phyloP scores from a whole-genome alignment of 2,888 invertebrate species.

The Pollenia labialis region DNA sequence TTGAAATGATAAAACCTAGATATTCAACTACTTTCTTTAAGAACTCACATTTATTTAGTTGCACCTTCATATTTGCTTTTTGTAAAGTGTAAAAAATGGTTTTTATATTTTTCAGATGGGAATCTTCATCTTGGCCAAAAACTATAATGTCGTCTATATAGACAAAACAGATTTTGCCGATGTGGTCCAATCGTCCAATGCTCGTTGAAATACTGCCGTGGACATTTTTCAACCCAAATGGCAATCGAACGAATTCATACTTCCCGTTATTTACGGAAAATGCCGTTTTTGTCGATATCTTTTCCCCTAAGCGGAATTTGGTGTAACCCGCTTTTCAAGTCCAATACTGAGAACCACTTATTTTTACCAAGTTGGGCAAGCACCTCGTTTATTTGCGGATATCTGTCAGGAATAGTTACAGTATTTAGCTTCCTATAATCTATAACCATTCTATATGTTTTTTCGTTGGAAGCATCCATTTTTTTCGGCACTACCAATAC shows the following conservation, averaged over 20 bases:
- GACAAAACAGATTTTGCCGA: not conserved
- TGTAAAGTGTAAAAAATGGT: not conserved
- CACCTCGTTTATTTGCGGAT: constrained; percentile 45
- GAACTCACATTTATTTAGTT: not conserved
- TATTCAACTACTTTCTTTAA: no score
- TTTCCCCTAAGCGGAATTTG: constrained; percentile 37
- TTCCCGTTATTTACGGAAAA: constrained; percentile 45
- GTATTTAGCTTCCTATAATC: constrained; percentile 63
- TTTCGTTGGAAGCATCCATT: constrained; percentile 25
- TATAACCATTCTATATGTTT: constrained; percentile 54
- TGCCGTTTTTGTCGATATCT: constrained; percentile 42
- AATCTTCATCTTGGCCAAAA: constrained; percentile 1
- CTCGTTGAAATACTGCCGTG: constrained; percentile 50
- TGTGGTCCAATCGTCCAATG: constrained; percentile 4
- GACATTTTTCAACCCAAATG: constrained; percentile 58
- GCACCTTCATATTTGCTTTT: not conserved
- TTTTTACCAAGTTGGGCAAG: constrained; percentile 21
- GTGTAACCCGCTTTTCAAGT: constrained; percentile 53
- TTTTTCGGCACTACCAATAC: constrained; percentile 58
- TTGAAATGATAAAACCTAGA: no score
- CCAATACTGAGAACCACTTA: not conserved
- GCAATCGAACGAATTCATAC: constrained; percentile 23
- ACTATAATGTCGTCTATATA: constrained; percentile 17
- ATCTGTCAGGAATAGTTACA: constrained; percentile 23
- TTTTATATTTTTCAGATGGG: constrained; percentile 6